Base-by-base conservation (phyloP, 2,113 vertebrate species). In the Odobenus rosmarus region DNA sequence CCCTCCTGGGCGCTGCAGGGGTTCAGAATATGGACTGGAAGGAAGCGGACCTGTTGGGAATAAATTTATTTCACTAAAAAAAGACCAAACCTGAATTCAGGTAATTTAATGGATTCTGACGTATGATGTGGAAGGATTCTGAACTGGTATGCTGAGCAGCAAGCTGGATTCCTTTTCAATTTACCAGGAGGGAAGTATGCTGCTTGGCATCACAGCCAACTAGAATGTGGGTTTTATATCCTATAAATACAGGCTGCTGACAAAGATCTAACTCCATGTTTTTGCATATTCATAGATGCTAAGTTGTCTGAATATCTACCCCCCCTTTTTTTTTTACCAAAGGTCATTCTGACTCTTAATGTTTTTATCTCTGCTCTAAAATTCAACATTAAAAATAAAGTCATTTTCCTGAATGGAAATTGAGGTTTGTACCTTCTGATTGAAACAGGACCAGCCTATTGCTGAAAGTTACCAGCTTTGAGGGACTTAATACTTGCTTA, bases 331-430 rank as follows among this genome's bases (percentile, higher is more conserved):
- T 51, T n/a, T 88, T 88, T n/a, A 15, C 51, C 55, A 80, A 39
- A 79, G 55, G 57, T 81, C 51, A 76, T 92, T 92, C 90, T 93
- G 88, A 94, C 51, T 69, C 10, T 71, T 84, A 24, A 49, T 82
- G 31, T 88, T 88, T 91, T 92, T 62, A 81, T 93, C 46, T 84
- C 26, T 95, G 31, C n/a, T 85, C 0, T 85, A 10, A 88, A 90
- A 76, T 64, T 85, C 49, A 76, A 23, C n/a, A 83, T 7, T 94
- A 53, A 76, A 84, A 94, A 94, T 88, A n/a, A 88, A 81, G n/a
- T 93, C 51, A 64, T 36, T 84, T 33, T 80, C 77, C 51, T 89
- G 24, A 80, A 57, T 61, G 67, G 53, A 64, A 82, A 81, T 23
- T 85, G 57, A 86, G 46, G 26, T 90, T 92, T 92, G 7, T 61